Percentiles rank a stretch among this genome's conserved stretches.
Conservation (phyloP, 2,888 invertebrate species). For the Eupithecia tripunctaria region DNA sequence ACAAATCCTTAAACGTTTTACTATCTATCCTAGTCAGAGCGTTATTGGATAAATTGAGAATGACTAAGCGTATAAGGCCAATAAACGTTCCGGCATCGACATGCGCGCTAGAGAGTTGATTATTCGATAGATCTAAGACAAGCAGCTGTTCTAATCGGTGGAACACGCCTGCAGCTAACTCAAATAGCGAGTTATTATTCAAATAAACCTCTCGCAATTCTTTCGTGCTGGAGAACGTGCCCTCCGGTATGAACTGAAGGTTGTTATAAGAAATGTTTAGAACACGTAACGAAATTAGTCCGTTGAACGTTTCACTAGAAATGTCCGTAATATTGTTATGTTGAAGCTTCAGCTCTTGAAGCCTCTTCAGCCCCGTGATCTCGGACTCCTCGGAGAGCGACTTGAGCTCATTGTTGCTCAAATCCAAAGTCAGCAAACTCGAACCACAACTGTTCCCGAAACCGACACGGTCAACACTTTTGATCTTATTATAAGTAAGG, state of each 20-base stretch:
- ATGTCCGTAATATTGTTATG: slow-evolving; percentile 92
- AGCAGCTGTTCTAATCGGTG: slow-evolving; percentile 93
- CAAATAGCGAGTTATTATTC: slow-evolving; percentile 93
- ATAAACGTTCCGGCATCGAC: slow-evolving; percentile 94
- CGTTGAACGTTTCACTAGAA: slow-evolving; percentile 91
- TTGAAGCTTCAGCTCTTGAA: slow-evolving; percentile 91
- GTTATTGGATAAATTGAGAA: slow-evolving; percentile 94
- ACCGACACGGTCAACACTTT: slow-evolving; percentile 90
- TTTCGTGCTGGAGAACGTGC: slow-evolving; percentile 91
- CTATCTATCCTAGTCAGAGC: slow-evolving; percentile 92
- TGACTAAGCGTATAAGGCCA: slow-evolving; percentile 93
- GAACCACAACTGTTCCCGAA: slow-evolving; percentile 87
- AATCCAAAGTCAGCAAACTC: slow-evolving; percentile 90
- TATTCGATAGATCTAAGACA: slow-evolving; percentile 93
- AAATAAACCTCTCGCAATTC: slow-evolving; percentile 93
- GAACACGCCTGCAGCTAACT: slow-evolving; percentile 92
- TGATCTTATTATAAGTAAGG: slow-evolving; percentile 91
- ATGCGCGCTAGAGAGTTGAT: slow-evolving; percentile 93
- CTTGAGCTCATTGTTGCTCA: slow-evolving; percentile 91
- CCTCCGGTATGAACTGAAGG: slow-evolving; percentile 91
- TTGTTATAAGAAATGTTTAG: slow-evolving; percentile 95
- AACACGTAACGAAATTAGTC: slow-evolving; percentile 90
- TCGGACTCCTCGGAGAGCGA: slow-evolving; percentile 90
- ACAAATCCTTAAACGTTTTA: slow-evolving; percentile 93
- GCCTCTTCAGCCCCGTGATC: slow-evolving; percentile 88